Conservation (phyloP, 1,140 invertebrate genomes). For the Goniozus legneri region DNA sequence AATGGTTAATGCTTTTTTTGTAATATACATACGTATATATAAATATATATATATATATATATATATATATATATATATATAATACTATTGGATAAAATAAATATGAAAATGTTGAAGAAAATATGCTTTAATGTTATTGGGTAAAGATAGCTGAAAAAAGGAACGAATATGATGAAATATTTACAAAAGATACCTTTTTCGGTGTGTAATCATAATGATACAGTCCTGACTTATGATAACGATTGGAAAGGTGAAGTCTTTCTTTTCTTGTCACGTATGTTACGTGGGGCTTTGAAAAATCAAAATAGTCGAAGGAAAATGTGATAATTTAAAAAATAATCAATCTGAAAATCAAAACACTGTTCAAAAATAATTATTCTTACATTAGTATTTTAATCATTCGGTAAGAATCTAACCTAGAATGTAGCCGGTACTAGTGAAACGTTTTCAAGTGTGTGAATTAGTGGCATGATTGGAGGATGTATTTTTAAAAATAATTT, state of each 20-base stretch:
- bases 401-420: not conserved
- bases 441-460: too few relatives aligned
- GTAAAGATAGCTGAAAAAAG: not conserved
- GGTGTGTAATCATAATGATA: too few relatives aligned
- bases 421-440: too few relatives aligned
- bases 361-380: not conserved
- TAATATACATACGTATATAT: conserved; percentile 17
- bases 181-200: too few relatives aligned
- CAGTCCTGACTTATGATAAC: too few relatives aligned
- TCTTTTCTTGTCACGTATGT: too few relatives aligned
- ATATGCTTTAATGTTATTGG: not conserved
- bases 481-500: not conserved
- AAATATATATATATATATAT: conserved; percentile 7
- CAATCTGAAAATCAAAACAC: not conserved
- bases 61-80: not conserved
- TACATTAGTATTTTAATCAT: not conserved
- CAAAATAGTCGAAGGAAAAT: not conserved
- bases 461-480: not conserved
- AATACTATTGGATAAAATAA: not conserved
- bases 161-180: not conserved
- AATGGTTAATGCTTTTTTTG: too few relatives aligned
- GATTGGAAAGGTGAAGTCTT: too few relatives aligned
- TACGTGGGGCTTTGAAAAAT: not conserved
- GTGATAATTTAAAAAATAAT: not conserved
- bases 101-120: not conserved